Evolutionary conservation across 2,888 invertebrate species (phyloP).

Genomic region (Melitaea athalia): DNA sequence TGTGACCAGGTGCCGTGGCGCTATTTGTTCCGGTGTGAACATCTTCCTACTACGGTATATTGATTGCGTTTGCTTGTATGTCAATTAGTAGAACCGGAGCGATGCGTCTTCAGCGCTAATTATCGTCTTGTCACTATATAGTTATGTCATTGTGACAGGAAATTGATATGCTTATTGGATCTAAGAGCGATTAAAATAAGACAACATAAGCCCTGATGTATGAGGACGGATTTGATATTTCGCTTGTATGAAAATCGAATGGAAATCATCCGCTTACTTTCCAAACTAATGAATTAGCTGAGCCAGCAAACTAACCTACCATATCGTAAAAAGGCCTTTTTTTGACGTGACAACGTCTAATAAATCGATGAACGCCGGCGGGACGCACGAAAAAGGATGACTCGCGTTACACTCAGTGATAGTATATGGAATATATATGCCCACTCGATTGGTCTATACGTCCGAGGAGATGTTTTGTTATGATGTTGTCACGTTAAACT

Average conservation of each 20-base stretch:
- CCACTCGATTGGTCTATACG: too few species aligned
- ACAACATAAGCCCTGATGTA: slow-evolving; percentile 25
- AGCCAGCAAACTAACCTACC: too few species aligned
- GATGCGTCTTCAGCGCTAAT: slow-evolving; percentile 77
- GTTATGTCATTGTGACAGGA: slow-evolving; percentile 64
- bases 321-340: too few species aligned
- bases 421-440: too few species aligned
- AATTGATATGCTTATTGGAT: slow-evolving; percentile 52
- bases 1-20: slow-evolving; percentile 4
- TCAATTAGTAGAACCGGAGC: slow-evolving; percentile 77
- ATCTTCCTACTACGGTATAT: slow-evolving; percentile 71
- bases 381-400: too few species aligned
- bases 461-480: too few species aligned
- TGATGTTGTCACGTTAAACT: too few species aligned
- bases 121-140: slow-evolving; percentile 72
- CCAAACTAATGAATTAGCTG: not conserved
- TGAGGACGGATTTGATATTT: slow-evolving; percentile 6
- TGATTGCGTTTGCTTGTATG: slow-evolving; percentile 81
- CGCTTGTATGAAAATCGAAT: slow-evolving; percentile 18
- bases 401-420: too few species aligned
- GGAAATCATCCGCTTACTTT: not conserved
- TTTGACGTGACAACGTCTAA: too few species aligned
- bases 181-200: slow-evolving; percentile 39
- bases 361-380: too few species aligned
- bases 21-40: slow-evolving; percentile 50